A percentile compares a stretch with the other conserved stretches of the same genome.
Conservation (phyloP, 2,888 invertebrate species). For the Eupeodes luniger region DNA sequence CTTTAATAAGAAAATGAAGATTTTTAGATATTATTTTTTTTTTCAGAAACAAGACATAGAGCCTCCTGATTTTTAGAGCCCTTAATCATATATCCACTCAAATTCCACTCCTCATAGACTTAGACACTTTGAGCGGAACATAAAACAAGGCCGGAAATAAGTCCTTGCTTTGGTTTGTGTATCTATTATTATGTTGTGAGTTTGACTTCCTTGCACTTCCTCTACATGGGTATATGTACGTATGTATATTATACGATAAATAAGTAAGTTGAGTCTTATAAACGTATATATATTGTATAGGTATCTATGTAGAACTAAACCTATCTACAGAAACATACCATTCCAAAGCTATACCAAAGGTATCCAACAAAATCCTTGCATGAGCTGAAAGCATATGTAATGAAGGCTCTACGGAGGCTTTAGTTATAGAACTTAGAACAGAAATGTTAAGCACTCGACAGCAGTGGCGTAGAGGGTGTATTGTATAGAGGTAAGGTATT, state of each 20-base stretch:
- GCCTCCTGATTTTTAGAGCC: not conserved
- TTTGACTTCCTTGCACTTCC: constrained; percentile 56
- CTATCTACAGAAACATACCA: not conserved
- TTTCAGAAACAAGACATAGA: not conserved
- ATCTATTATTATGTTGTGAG: constrained; percentile 38
- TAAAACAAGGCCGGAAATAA: constrained; percentile 48
- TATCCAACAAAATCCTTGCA: constrained; percentile 43
- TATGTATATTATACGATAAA: constrained; percentile 19
- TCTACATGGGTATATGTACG: not conserved
- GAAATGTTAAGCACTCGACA: constrained; percentile 50
- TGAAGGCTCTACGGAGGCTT: constrained; percentile 39
- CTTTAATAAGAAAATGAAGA: too few species aligned
- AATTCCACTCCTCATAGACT: not conserved
- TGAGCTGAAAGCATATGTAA: constrained; percentile 66
- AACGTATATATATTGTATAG: not conserved
- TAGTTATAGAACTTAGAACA: constrained; percentile 9
- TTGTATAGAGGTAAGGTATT: not conserved
- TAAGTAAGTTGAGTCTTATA: constrained; percentile 60
- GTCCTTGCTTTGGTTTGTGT: constrained; percentile 52
- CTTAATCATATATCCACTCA: not conserved
- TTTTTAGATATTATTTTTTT: too few species aligned
- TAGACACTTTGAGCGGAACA: constrained; percentile 17
- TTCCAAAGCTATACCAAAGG: not conserved
- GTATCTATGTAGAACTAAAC: not conserved
- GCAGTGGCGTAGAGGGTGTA: not conserved